phyloP scores from a whole-genome alignment of 1,140 invertebrate species.

The Heliconius eleuchia region DNA sequence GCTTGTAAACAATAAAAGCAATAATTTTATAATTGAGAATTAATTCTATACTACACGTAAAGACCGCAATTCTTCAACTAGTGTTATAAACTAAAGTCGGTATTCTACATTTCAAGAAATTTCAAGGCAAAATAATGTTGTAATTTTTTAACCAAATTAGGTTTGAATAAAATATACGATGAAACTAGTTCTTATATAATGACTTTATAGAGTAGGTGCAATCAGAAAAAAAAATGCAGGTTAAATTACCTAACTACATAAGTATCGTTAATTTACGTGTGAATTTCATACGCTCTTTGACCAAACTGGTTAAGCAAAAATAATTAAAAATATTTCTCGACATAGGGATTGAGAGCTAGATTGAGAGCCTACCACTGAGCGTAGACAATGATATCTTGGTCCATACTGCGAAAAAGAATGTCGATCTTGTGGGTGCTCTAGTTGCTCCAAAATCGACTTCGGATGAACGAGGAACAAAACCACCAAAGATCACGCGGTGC shows the following conservation, averaged over 20 bases:
- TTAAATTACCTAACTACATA: not conserved
- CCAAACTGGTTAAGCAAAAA: too few relatives aligned
- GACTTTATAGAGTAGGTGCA: not conserved
- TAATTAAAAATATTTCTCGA: too few relatives aligned
- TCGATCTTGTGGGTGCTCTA: too few relatives aligned
- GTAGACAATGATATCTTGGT: too few relatives aligned
- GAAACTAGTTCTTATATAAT: not conserved
- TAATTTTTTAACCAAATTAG: not conserved
- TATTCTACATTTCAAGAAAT: not conserved
- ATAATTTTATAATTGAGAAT: not conserved
- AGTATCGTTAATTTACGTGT: not conserved
- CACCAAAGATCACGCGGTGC: too few relatives aligned
- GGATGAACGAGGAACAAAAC: too few relatives aligned
- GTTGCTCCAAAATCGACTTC: too few relatives aligned
- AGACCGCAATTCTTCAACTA: not conserved
- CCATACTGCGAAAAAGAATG: too few relatives aligned
- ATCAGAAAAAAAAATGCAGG: not conserved
- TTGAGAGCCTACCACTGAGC: too few relatives aligned
- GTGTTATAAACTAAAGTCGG: not conserved
- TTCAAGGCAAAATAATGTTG: slow-evolving; percentile 11
- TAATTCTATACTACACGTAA: not conserved
- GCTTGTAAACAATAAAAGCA: not conserved
- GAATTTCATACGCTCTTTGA: too few relatives aligned
- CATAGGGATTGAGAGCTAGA: too few relatives aligned
- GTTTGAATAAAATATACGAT: not conserved